Base-by-base conservation (phyloP, 2,888 invertebrate genomes). In the Temnothorax rugatulus region DNA sequence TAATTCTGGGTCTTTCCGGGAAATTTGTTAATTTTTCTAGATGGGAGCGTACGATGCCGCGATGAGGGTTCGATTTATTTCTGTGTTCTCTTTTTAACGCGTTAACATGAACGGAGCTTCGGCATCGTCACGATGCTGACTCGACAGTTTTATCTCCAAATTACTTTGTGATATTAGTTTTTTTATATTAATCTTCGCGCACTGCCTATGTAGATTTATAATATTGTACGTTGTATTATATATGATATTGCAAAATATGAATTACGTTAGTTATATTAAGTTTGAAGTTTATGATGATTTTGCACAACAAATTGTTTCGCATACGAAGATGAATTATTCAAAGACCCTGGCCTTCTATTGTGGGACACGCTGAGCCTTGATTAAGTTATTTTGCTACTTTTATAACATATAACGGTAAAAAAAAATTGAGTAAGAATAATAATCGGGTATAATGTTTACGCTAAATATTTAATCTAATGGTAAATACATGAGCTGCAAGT, bases 341-440 rank as follows among this genome's bases (percentile, higher is more conserved):
- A 87, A 81, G 81, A 86, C 79, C 88, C 87, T 86, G 91, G 91
- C 91, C 92, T 92, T 92, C 89, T 90, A 92, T 88, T 86, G 88
- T 89, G 87, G 90, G 89, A 91, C 83, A 88, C 86, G 90, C 92
- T 92, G 92, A 92, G 94, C 92, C 94, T 94, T 93, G 91, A 93
- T 93, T 93, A 91, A 92, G 89, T 94, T 94, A 94, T 94, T 94
- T 94, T 94, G 94, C 94, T 94, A 94, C 94, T 94, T 94, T 94
- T 94, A 94, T 94, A 94, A 90, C 73, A 69, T 63, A 69, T 84
- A 87, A 89, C 69, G 73, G 54, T 75, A 61, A 85, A 85, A 29
- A 29, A 47, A 18, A 69, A 74, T 86, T 84, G 71, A 76, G 64
- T 85, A 87, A 82, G 54, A 63, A 82, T 75, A 83, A 75, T 66